phyloP scores from a whole-genome alignment of 1,140 invertebrate species.

The Drosophila pachea region DNA sequence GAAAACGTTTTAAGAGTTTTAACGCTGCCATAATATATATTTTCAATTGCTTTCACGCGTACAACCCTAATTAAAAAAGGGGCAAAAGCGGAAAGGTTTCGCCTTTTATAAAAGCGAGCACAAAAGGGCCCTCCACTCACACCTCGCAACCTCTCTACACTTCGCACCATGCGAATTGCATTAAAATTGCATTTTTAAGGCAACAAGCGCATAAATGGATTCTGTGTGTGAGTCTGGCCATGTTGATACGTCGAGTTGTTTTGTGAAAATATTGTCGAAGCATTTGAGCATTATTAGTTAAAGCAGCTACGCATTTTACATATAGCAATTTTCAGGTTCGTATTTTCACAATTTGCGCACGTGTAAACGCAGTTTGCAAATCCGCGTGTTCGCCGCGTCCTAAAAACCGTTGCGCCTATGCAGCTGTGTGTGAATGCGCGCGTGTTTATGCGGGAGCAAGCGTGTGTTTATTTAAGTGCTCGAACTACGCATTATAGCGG shows the following conservation, averaged over 20 bases:
- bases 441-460: not conserved
- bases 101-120: constrained; percentile 15
- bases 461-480: constrained; percentile 20
- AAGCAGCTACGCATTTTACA: too few relatives aligned
- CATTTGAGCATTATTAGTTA: not conserved
- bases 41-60: not conserved
- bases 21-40: not conserved
- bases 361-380: not conserved
- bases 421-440: constrained; percentile 9
- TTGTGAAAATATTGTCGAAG: not conserved
- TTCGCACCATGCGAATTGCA: constrained; percentile 34
- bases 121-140: not conserved
- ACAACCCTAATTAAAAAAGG: constrained; percentile 33
- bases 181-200: constrained; percentile 39
- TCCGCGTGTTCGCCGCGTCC: constrained; percentile 28
- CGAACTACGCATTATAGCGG: constrained; percentile 30
- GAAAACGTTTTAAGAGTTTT: too few relatives aligned
- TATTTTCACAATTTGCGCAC: not conserved
- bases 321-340: not conserved
- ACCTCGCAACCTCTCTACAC: constrained; percentile 7
- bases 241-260: not conserved
- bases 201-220: constrained; percentile 14
- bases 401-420: constrained; percentile 12
- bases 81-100: constrained; percentile 22
- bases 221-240: not conserved